These are phyloP conservation scores for Prinia subflava DNA, from an alignment of 2,113 vertebrate genomes.

Conservation along the genomic window DNA sequence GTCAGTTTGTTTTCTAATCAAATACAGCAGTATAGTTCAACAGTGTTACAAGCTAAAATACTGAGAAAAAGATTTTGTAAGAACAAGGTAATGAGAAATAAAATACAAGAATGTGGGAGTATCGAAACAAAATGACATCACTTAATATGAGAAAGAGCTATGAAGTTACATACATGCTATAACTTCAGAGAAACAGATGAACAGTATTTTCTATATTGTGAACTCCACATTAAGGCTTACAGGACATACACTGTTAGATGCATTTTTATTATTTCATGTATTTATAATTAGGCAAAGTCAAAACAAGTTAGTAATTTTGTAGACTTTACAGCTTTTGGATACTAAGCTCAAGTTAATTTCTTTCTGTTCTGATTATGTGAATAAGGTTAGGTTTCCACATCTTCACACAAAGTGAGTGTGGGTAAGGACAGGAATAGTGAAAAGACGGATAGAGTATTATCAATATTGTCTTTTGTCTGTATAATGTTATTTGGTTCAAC, in stretches of 20 bases:
- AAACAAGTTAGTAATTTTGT: neutral
- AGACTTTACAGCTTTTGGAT: neutral
- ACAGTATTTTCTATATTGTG: neutral
- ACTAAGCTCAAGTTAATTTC: neutral
- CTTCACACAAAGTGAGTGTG: neutral
- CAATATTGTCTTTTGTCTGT: neutral
- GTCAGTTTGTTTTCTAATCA: neutral
- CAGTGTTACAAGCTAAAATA: neutral
- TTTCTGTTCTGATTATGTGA: neutral
- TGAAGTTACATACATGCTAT: neutral
- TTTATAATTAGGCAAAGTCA: neutral
- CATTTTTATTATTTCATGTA: neutral
- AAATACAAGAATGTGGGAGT: neutral
- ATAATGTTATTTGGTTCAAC: neutral
- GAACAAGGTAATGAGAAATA: constrained; percentile 31
- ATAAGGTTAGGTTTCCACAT: neutral
- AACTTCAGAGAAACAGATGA: neutral
- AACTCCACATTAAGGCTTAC: neutral
- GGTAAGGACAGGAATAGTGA: neutral
- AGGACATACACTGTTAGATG: neutral
- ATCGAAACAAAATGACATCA: neutral
- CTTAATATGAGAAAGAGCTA: neutral
- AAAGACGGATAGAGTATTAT: neutral
- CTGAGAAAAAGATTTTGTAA: neutral
- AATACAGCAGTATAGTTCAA: neutral